Percentiles rank a stretch among this genome's conserved stretches.
phyloP scores from a whole-genome alignment of 1,140 invertebrate species.

The Tribolium madens region DNA sequence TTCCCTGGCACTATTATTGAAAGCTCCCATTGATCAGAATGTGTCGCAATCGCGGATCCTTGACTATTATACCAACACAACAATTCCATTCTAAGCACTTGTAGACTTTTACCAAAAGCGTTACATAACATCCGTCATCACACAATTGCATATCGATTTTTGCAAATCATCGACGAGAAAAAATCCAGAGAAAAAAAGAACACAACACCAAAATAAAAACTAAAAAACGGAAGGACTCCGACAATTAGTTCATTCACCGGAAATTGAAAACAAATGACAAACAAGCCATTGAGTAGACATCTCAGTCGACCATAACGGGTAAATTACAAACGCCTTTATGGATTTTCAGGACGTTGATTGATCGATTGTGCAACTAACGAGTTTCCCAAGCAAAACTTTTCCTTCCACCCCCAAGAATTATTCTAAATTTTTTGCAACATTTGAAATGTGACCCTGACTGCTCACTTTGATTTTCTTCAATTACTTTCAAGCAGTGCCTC shows the following conservation, averaged over 20 bases:
- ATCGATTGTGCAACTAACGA: background rate
- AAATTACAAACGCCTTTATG: conserved; percentile 37
- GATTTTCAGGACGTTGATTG: conserved; percentile 37
- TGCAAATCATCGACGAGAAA: conserved; percentile 18
- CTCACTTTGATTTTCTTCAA: too few relatives aligned
- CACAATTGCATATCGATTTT: conserved; percentile 31
- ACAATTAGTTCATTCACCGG: conserved; percentile 53
- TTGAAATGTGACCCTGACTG: too few relatives aligned
- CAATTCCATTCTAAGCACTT: conserved; percentile 30
- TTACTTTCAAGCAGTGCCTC: too few relatives aligned
- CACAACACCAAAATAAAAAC: conserved; percentile 40
- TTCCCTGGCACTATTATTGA: background rate
- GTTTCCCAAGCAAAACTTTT: too few relatives aligned
- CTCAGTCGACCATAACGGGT: conserved; percentile 34
- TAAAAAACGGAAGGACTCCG: conserved; percentile 53
- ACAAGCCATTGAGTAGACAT: conserved; percentile 45
- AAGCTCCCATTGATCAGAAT: conserved; percentile 14
- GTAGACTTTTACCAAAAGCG: conserved; percentile 34
- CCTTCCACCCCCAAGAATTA: too few relatives aligned
- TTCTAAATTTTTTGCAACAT: too few relatives aligned
- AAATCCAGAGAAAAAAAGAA: conserved; percentile 1
- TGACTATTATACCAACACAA: conserved; percentile 8
- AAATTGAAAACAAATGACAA: conserved; percentile 55
- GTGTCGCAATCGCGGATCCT: conserved; percentile 29
- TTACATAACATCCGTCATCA: conserved; percentile 35